phyloP scores from a whole-genome alignment of 2,113 vertebrate genomes.

The Boleophthalmus pectinirostris region DNA sequence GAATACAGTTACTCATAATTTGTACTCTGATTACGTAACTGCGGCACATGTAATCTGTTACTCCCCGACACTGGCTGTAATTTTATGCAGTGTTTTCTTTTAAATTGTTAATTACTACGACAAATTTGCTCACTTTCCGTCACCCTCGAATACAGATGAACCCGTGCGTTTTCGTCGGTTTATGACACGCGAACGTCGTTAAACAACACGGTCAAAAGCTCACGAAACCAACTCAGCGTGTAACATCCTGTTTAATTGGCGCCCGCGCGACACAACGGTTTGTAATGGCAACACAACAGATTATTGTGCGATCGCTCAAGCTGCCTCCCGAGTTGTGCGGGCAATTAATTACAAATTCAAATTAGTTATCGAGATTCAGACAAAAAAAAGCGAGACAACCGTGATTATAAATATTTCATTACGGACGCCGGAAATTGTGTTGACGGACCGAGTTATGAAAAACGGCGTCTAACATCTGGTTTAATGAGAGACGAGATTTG shows the following conservation, averaged over 20 bases:
- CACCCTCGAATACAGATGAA: neutral
- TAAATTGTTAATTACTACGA: too few species aligned
- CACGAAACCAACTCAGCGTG: neutral
- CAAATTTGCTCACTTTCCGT: too few species aligned
- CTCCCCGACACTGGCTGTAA: too few species aligned
- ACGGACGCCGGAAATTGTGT: too few species aligned
- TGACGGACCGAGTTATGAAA: slow-evolving; percentile 34
- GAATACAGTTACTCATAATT: too few species aligned
- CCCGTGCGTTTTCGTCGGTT: neutral
- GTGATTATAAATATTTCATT: slow-evolving; percentile 10
- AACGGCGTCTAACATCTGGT: slow-evolving; percentile 29
- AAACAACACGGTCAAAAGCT: neutral
- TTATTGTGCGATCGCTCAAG: slow-evolving; percentile 48
- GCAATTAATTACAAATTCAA: slow-evolving; percentile 58
- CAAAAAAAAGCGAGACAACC: slow-evolving; percentile 44
- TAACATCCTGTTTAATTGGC: neutral
- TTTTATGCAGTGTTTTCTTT: too few species aligned
- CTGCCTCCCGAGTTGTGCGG: slow-evolving; percentile 38
- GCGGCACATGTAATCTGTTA: too few species aligned
- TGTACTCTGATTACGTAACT: too few species aligned
- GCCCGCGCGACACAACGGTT: slow-evolving; percentile 32
- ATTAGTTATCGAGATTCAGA: slow-evolving; percentile 59
- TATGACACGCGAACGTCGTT: neutral
- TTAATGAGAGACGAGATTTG: neutral
- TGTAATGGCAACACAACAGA: slow-evolving; percentile 50